Evolutionary conservation across 2,113 vertebrate species (phyloP), one percentile per base, ranked within the genome.

Genomic region (Corythornis vintsioides): DNA sequence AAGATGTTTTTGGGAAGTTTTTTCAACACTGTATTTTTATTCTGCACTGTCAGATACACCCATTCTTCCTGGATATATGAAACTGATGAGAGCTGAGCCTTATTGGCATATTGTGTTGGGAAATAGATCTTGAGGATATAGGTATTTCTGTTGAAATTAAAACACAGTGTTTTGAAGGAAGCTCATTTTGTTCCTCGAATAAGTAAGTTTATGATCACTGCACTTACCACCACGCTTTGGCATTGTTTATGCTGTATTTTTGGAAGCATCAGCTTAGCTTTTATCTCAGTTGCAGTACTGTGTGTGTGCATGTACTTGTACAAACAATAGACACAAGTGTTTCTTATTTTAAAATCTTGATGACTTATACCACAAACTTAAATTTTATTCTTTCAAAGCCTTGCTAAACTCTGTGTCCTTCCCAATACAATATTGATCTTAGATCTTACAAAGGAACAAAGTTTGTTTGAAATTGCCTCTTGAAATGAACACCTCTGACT

Each of bases 311-410:
- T 91, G 45, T 85, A n/a, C 79, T 95, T 83, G 69, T 43, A 74
- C 79, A 92, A 92, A 94, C 78, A 96, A 83, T 80, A 89, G n/a
- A 69, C 45, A 67, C 57, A 84, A 95, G 40, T 86, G 89, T 93
- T 96, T 91, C 79, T 95, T 93, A 80, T 88, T 92, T 88, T 71
- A 91, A 93, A 91, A 91, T 80, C 88, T 90, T 90, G 79, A 90
- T 92, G 91, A 86, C 79, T 96, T 91, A 28, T 77, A 84, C 79
- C 61, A 75, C 53, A 72, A 89, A 61, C 72, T 83, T 79, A 66
- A 42, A 69, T 82, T 45, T 64, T 69, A 6, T 33, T 48, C 56
- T 67, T 94, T 85, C 57, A 86, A 79, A 80, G 74, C 40, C 38
- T n/a, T 35, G 31, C 55, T 64, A 48, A 76, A 71, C 65, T 40